Percentiles rank a stretch among this genome's conserved stretches.
Evolutionary conservation across 2,888 invertebrate genomes (phyloP).

Genomic region (Phania funesta): DNA sequence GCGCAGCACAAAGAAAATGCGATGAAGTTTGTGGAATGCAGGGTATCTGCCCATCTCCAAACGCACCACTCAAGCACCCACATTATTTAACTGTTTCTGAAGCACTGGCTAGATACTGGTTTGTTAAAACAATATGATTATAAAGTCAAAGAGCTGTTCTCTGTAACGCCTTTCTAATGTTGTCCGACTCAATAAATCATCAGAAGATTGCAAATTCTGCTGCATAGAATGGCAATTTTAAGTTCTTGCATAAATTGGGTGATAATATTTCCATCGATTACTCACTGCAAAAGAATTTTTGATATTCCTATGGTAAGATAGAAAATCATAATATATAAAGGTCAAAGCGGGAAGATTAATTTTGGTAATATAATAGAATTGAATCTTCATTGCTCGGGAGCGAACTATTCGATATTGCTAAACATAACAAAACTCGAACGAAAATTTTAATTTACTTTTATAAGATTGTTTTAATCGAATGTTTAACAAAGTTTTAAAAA

Average conservation of each 20-base stretch:
- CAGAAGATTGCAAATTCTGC: background rate
- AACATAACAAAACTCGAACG: too few relatives aligned
- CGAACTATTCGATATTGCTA: too few relatives aligned
- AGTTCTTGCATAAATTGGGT: background rate
- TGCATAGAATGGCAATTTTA: background rate
- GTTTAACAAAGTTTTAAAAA: too few relatives aligned
- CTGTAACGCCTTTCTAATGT: slow-evolving; percentile 38
- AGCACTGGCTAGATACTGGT: background rate
- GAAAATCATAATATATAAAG: too few relatives aligned
- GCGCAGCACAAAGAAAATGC: too few relatives aligned
- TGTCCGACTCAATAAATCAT: slow-evolving; percentile 29
- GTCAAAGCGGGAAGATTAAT: too few relatives aligned
- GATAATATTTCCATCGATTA: background rate
- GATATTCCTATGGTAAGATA: too few relatives aligned
- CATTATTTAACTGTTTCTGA: slow-evolving; percentile 1
- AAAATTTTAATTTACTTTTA: too few relatives aligned
- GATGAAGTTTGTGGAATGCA: background rate
- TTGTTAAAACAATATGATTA: background rate
- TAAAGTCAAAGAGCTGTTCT: slow-evolving; percentile 5
- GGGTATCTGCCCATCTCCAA: background rate
- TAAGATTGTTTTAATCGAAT: too few relatives aligned
- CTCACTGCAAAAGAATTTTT: background rate
- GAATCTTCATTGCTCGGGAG: too few relatives aligned
- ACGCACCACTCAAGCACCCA: background rate
- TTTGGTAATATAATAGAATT: too few relatives aligned